These are phyloP conservation scores for Agonopterix arenella DNA, from an alignment of 2,888 invertebrate genomes.

Conservation along the genomic window DNA sequence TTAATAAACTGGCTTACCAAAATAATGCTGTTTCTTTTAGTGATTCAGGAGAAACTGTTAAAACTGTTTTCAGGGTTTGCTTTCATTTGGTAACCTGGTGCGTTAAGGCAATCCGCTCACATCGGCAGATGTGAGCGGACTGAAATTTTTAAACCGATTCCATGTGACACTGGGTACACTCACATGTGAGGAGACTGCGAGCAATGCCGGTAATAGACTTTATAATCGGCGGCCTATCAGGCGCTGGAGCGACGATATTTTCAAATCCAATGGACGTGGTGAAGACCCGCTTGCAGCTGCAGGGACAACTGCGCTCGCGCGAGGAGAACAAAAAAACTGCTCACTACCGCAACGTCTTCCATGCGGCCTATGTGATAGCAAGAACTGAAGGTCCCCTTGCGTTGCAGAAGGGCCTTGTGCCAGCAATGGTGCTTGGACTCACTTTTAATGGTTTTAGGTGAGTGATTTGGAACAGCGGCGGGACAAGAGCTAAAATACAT, in stretches of 20 bases:
- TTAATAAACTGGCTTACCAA: too few relatives aligned
- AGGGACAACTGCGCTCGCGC: conserved; percentile 82
- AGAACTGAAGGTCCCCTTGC: conserved; percentile 85
- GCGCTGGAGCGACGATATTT: conserved; percentile 85
- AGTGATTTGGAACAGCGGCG: too few relatives aligned
- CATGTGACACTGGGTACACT: too few relatives aligned
- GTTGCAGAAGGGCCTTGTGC: conserved; percentile 85
- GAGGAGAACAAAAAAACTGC: conserved; percentile 49
- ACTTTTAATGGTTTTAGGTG: conserved; percentile 73
- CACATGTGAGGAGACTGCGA: not conserved
- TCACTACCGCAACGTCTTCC: conserved; percentile 86
- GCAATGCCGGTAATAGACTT: conserved; percentile 78
- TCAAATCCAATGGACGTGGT: conserved; percentile 94
- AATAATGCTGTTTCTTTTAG: too few relatives aligned
- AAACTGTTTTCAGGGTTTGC: too few relatives aligned
- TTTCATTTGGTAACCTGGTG: too few relatives aligned
- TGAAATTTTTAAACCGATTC: too few relatives aligned
- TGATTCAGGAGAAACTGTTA: too few relatives aligned
- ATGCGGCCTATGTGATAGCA: conserved; percentile 84
- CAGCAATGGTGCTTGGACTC: conserved; percentile 88
- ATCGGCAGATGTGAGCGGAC: too few relatives aligned
- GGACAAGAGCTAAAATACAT: too few relatives aligned
- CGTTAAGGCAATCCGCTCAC: too few relatives aligned
- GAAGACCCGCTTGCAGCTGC: conserved; percentile 91
- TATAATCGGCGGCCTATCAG: conserved; percentile 82